These are phyloP conservation scores for Mythimna pallens DNA, from an alignment of 2,888 invertebrate genomes.

Conservation along the genomic window DNA sequence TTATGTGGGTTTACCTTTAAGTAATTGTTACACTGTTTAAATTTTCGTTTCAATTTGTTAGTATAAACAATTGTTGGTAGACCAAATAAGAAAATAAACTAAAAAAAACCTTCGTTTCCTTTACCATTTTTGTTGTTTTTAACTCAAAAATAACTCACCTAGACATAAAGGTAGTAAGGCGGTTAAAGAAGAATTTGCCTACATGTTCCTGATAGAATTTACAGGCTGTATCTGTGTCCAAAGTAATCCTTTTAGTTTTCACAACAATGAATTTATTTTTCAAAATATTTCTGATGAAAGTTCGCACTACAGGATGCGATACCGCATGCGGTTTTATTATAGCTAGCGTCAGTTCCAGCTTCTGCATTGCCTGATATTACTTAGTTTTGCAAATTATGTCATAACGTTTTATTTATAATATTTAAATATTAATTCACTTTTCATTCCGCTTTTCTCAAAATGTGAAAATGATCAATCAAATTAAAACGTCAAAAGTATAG, in stretches of 20 bases:
- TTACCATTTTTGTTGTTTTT: background rate
- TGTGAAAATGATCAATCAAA: background rate
- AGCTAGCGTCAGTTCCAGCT: constrained; percentile 94
- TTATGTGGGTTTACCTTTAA: too few relatives aligned
- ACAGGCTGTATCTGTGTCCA: constrained; percentile 92
- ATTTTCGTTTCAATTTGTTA: too few relatives aligned
- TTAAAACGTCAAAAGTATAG: background rate
- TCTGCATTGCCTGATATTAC: constrained; percentile 75
- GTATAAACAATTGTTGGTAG: too few relatives aligned
- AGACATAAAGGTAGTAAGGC: constrained; percentile 95
- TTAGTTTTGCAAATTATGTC: constrained; percentile 54
- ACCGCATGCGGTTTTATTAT: constrained; percentile 96
- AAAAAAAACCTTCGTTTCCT: background rate
- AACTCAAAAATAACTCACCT: constrained; percentile 88
- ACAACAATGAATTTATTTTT: constrained; percentile 94
- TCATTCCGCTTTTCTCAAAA: constrained; percentile 8
- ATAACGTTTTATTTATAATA: constrained; percentile 48
- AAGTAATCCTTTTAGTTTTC: constrained; percentile 91
- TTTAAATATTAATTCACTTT: background rate
- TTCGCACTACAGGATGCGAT: constrained; percentile 93
- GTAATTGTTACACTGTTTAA: too few relatives aligned
- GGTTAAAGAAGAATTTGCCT: constrained; percentile 95
- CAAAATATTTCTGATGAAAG: constrained; percentile 93
- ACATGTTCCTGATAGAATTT: constrained; percentile 96
- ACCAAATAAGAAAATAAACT: too few relatives aligned